Evolutionary conservation across 2,888 invertebrate species (phyloP), one percentile per base, ranked within the genome.

Genomic region (Epinotia ramella): DNA sequence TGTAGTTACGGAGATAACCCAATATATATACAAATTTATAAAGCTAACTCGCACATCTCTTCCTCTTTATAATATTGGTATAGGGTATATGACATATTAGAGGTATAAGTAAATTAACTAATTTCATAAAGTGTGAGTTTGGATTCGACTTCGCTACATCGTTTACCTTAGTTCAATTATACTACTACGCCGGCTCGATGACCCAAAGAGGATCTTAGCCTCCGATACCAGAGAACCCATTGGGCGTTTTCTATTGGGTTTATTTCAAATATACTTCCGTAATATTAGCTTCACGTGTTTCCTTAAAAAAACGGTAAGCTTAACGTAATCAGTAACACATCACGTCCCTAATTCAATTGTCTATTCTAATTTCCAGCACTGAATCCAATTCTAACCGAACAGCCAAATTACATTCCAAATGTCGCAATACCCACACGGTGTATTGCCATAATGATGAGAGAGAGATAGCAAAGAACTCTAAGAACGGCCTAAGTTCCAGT

Each of bases 341-440:
- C 65, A 49, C 65, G 16, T 66, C 20, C 44, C 63, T 44, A 63
- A 63, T 20, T 24, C 65, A 66, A 49, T 49, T 66, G 12, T 49
- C 28, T 28, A 20, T 71, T 56, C 56, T 46, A 72, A 57, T 73
- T 59, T 57, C 16, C 11, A 49, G 28, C 49, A 6, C 18, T 18
- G 65, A 59, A 73, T 60, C 59, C 60, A 73, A 73, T 73, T 73
- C 28, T 28, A 33, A 73, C 59, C 59, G 46, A 57, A 59, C 46
- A 46, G 16, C 3, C 46, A 56, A 72, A 40, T 60, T 60, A 60
- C 66, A 33, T 73, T 59, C 66, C 40, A 4, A 24, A 73, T 60
- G 59, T 67, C 66, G 40, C 66, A 67, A 73, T 73, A 67, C 60
- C 20, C 73, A 67, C 67, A 40, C 40, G 67, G 49, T n/a, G 53